Percentiles rank a stretch among this genome's conserved stretches.
These are phyloP conservation scores for Pharmacophagus antenor DNA, from an alignment of 2,888 invertebrate species.

Conservation along the genomic window DNA sequence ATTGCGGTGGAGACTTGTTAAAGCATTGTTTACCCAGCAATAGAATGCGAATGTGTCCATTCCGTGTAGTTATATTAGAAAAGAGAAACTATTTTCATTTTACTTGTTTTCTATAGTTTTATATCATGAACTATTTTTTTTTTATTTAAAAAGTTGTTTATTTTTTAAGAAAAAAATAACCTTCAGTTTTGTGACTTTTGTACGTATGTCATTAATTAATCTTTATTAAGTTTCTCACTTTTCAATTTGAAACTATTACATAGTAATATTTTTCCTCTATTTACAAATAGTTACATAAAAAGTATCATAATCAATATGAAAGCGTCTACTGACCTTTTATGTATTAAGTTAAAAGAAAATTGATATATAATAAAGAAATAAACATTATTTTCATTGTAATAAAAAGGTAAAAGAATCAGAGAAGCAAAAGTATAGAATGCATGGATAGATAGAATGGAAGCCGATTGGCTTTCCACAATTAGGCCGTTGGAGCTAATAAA, in stretches of 20 bases:
- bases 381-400: slow-evolving; percentile 2
- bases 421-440: slow-evolving; percentile 15
- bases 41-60: slow-evolving; percentile 43
- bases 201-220: too few species aligned
- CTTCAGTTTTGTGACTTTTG: too few species aligned
- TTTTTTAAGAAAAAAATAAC: background rate
- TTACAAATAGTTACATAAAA: too few species aligned
- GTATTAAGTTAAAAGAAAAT: too few species aligned
- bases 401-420: slow-evolving; percentile 33
- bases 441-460: slow-evolving; percentile 24
- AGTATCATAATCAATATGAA: too few species aligned
- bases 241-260: too few species aligned
- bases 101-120: slow-evolving; percentile 2
- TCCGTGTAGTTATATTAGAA: slow-evolving; percentile 38
- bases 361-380: background rate
- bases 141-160: background rate
- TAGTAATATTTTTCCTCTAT: too few species aligned
- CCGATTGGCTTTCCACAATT: slow-evolving; percentile 34
- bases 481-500: slow-evolving; percentile 40
- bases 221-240: too few species aligned
- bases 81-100: slow-evolving; percentile 41
- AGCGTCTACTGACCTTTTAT: too few species aligned
- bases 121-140: background rate
- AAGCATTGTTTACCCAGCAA: slow-evolving; percentile 55
- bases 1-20: slow-evolving; percentile 60